Evolutionary conservation across 2,797 vertebrate genomes (phyloP).

Genomic region (Sebastes hubbsi): DNA sequence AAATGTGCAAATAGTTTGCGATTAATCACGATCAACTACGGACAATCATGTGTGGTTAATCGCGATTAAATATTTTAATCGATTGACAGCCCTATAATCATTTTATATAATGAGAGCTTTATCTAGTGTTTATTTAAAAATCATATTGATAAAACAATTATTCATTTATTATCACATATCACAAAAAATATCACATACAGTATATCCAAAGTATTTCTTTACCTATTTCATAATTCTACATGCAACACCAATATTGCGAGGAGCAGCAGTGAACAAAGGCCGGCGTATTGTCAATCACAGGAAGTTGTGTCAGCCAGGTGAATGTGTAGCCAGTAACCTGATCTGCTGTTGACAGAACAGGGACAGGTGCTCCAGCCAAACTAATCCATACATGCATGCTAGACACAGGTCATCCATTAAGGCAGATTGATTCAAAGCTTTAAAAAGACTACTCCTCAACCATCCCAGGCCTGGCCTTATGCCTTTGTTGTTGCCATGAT

Average conservation of each 20-base stretch:
- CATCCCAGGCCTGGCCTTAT: constrained; percentile 59
- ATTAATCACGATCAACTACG: too few relatives aligned
- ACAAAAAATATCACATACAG: background rate
- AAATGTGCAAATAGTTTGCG: too few relatives aligned
- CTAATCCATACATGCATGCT: constrained; percentile 78
- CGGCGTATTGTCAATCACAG: constrained; percentile 62
- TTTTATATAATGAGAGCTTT: constrained; percentile 6
- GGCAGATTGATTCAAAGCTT: constrained; percentile 76
- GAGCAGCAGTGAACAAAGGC: constrained; percentile 20
- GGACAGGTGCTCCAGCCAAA: constrained; percentile 81
- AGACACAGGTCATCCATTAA: constrained; percentile 78
- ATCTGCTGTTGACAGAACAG: constrained; percentile 84
- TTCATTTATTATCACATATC: too few relatives aligned
- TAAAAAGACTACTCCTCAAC: constrained; percentile 60
- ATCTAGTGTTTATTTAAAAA: constrained; percentile 28
- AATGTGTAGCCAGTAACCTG: constrained; percentile 71
- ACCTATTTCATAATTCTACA: constrained; percentile 3
- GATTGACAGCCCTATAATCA: too few relatives aligned
- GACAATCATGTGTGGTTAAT: too few relatives aligned
- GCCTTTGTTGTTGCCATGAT: constrained; percentile 75
- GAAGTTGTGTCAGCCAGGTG: constrained; percentile 74
- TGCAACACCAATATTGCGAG: background rate
- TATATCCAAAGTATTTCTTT: background rate
- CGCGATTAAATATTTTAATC: background rate
- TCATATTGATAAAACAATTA: background rate